Percentiles rank a stretch among this genome's conserved stretches.
Conservation (phyloP, 1,140 invertebrate genomes). For the Halesus radiatus region DNA sequence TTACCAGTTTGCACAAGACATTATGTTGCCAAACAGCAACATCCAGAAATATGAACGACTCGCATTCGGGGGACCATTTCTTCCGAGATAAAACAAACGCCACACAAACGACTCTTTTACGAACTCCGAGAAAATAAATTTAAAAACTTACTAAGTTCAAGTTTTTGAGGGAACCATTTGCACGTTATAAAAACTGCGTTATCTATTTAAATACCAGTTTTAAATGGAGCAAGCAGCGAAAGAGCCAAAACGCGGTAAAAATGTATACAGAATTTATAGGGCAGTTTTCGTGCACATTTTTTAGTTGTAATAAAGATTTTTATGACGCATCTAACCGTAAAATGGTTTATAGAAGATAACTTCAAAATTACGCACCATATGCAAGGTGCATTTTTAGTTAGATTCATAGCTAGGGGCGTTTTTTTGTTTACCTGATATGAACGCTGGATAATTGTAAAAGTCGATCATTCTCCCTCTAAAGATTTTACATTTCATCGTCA, state of each 20-base stretch:
- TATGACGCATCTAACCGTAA: neutral
- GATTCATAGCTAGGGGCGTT: too few species aligned
- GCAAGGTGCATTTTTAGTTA: too few species aligned
- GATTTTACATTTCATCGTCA: too few species aligned
- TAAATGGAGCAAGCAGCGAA: neutral
- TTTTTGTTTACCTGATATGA: too few species aligned
- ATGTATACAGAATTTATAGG: neutral
- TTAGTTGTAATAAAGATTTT: neutral
- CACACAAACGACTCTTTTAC: constrained; percentile 5
- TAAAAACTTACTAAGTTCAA: constrained; percentile 1
- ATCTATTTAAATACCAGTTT: constrained; percentile 18
- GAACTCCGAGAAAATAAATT: constrained; percentile 15
- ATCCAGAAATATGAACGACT: neutral
- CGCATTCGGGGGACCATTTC: neutral
- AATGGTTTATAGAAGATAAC: neutral
- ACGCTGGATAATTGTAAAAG: too few species aligned
- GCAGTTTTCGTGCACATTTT: neutral
- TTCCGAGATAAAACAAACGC: neutral
- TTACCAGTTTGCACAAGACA: neutral
- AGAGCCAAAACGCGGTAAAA: neutral
- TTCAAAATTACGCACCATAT: too few species aligned
- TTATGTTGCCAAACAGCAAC: neutral
- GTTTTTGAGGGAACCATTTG: neutral
- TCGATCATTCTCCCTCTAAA: too few species aligned
- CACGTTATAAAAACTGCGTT: constrained; percentile 11